Base-by-base conservation (phyloP, 2,888 invertebrate species). In the Pemphredon lugubris region DNA sequence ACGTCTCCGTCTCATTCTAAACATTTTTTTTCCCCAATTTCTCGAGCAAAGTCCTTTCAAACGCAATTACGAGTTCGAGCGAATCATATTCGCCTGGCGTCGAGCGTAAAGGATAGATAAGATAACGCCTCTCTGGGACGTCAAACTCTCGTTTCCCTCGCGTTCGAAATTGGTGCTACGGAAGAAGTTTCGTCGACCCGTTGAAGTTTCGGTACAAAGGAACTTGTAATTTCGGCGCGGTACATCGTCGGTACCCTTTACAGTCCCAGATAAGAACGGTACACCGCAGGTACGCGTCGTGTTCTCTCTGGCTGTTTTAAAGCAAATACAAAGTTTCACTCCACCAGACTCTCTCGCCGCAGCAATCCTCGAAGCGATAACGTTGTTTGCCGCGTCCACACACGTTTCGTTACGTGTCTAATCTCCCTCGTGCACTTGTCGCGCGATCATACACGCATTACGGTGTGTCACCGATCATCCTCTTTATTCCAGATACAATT, bases 321-420 rank as follows among this genome's bases (percentile, higher is more conserved):
- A 40, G 59, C 48, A 76, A 76, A 70, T 40, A 63, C 30, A 32
- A 68, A 65, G 42, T 66, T 21, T 54, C 68, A 44, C 51, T 53
- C 4, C 6, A 48, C 30, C 21, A 32, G 34, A 39, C 53, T 45
- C 14, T 20, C 26, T 58, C 58, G 26, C n/a, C n/a, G 37, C 23
- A 9, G n/a, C 2, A 14, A 55, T 54, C 16, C 44, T 40, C 34
- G 45, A n/a, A n/a, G 50, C 66, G 80, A 82, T 81, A 79, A 73
- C 53, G 58, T 66, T 79, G 58, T 83, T 83, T 77, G 61, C 55
- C 13, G 40, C 68, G 61, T 73, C 73, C 23, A 64, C 64, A 60
- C 66, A 13, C 30, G 37, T 58, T 50, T 65, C 63, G 68, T 67
- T 74, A 55, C 21, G 32, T 42, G 37, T 5, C 58, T 63, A 69